Base-by-base conservation (phyloP, 2,797 vertebrate species). In the Echeneis naucrates region DNA sequence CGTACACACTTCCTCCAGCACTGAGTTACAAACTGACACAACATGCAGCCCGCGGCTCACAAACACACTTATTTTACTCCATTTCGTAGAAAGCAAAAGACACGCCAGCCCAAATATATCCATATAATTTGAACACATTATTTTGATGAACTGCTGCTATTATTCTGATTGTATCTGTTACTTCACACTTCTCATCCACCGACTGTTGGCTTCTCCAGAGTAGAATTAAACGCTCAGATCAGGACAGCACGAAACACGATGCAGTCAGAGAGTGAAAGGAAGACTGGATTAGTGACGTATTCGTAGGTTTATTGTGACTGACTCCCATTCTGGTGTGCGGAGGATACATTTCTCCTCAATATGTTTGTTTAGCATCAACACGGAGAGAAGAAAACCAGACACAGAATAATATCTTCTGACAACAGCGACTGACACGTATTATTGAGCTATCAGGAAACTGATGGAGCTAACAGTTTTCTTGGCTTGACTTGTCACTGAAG, bases 1-100 rank as follows among this genome's bases (percentile, higher is more conserved):
- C 38, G 33, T 48, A 27, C 30, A 50, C 67, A 21, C 53, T 2
- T 76, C 82, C 72, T 40, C 0, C 8, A 55, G 77, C 30, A 2
- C 21, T n/a, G 61, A 56, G 38, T 65, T 73, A 55, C 2, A 40
- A 80, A 76, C 42, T 27, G 56, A 8, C 33, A 24, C 47, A 52
- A 64, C 71, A 55, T 50, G 27, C 14, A 26, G 63, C 51, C 61
- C 40, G 2, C 8, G 19, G 69, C 45, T 30, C 21, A 65, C 50
- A 72, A 56, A 78, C 1, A 10, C 51, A 33, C 55, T 8, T 48
- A 54, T 65, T 64, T 58, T 33, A 50, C 38, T 73, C 40, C 0
- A 24, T 75, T 77, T 63, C 12, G 68, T 13, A 57, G 51, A 67
- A 1, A 26, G 26, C 26, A 26, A 32, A 30, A 53, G 8, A 19